Evolutionary conservation across 1,140 invertebrate species (phyloP).

Genomic region (Stegodyphus mimosarum): DNA sequence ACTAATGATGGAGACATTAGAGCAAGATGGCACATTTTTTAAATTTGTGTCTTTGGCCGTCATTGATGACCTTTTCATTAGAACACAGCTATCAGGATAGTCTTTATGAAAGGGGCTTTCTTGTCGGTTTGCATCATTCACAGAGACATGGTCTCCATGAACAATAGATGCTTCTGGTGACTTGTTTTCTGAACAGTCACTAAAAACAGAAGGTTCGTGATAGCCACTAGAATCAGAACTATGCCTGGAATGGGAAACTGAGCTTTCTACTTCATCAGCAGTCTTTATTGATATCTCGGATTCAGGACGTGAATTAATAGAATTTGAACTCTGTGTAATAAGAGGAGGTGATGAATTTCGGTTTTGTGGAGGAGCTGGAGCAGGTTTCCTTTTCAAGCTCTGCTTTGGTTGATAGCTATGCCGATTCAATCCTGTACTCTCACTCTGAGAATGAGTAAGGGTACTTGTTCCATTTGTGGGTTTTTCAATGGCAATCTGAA

Average conservation of each 20-base stretch:
- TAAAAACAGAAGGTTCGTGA: conserved; percentile 79
- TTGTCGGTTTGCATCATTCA: conserved; percentile 53
- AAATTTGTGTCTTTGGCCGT: conserved; percentile 59
- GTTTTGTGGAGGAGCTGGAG: conserved; percentile 63
- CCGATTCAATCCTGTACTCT: conserved; percentile 63
- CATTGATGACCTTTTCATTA: conserved; percentile 45
- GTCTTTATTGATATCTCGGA: conserved; percentile 53
- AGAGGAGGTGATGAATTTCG: conserved; percentile 21
- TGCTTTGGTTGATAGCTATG: conserved; percentile 61
- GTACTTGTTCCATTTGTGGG: conserved; percentile 69
- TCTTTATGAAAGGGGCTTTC: conserved; percentile 53
- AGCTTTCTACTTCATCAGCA: conserved; percentile 31
- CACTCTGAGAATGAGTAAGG: conserved; percentile 71
- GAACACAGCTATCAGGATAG: conserved; percentile 7
- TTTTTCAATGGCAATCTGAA: conserved; percentile 67
- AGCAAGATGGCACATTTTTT: conserved; percentile 57
- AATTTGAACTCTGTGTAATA: conserved; percentile 44
- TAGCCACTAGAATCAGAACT: conserved; percentile 82
- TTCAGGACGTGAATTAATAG: conserved; percentile 42
- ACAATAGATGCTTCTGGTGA: conserved; percentile 66
- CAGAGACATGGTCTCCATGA: conserved; percentile 62
- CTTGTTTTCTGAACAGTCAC: conserved; percentile 70
- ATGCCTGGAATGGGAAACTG: conserved; percentile 77
- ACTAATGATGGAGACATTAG: conserved; percentile 61
- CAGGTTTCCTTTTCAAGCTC: conserved; percentile 64